Evolutionary conservation across 2,888 invertebrate genomes (phyloP), one percentile per base, ranked within the genome.

Genomic region (Candidula unifasciata): DNA sequence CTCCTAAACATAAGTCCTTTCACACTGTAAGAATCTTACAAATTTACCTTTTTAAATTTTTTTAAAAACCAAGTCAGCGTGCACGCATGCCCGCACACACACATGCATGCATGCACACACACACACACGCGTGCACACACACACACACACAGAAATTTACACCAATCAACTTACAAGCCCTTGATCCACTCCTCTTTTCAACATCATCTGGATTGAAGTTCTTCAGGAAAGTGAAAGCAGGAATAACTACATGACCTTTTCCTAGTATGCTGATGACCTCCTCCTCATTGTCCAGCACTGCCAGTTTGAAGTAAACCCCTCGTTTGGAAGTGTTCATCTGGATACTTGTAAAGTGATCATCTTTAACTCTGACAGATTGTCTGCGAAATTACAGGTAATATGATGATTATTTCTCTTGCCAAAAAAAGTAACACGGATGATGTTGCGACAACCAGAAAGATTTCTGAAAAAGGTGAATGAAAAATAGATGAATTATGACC

Each of bases 301-400:
- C 87, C 78, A 94, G 91, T 82, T 92, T 92, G 82, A 93, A 88
- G 83, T 92, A 90, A 52, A 93, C 93, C 84, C 93, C 93, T 18
- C 89, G 89, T 84, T 93, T 93, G 24, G 93, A 93, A 1, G 93
- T 93, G 78, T 89, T 90, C 84, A 94, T 87, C 88, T 93, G 93
- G 16, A 94, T 87, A 80, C 92, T 92, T 57, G 89, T 90, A 76
- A 93, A 86, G 83, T 93, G 93, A 81, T 93, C 93, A 76, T 93
- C 93, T 16, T 87, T 88, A 30, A 93, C 93, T 82, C 91, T 92
- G 60, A 93, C 92, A 3, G 91, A 80, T 87, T 93, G 93, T 86
- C 94, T 93, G 89, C 2, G 86, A 64, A 27, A 44, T 6, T 13
- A 44, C 6, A 44, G 44, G 44, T 44, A 44, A 44, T 44, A 44